Base-by-base conservation (phyloP, 2,888 invertebrate genomes). In the Neoascia interrupta region DNA sequence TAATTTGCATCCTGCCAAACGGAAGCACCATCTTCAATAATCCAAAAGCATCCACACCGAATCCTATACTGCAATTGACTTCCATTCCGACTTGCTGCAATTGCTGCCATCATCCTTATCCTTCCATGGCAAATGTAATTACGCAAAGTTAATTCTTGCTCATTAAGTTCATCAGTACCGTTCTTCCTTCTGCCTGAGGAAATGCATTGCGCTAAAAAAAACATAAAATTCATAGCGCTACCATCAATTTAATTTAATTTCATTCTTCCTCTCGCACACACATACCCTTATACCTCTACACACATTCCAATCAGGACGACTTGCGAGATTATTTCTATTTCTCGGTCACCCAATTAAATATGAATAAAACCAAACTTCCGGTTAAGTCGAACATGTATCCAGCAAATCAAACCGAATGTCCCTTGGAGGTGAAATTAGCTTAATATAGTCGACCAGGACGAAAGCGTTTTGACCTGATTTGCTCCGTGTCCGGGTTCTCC, bases 301-400 rank as follows among this genome's bases (percentile, higher is more conserved):
- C n/a, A 13, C 19, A 18, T 23, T 18, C n/a, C 49, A 13, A n/a
- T 10, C 15, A 36, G 6, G 8, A 10, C 1, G 3, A 1, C 19
- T 53, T 15, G 39, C 18, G 16, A 10, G 54, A 41, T 64, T 39
- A 63, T 49, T 37, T 51, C 51, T 18, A 51, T 39, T 36, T 28
- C 16, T 51, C 36, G 37, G 63, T 37, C 34, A 51, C 36, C 69
- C 43, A 75, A 75, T 75, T 75, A 75, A 69, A 75, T 75, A 63
- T 63, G 75, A 75, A 75, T 69, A 75, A 75, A 69, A 75, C 63
- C 61, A 37, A 63, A 69, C 51, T 75, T 69, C 69, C 75, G 60
- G 58, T 47, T 47, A 49, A 47, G 11, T 16, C 2, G 41, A 26
- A 15, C 8, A 5, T n/a, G 13, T 37, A 18, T 6, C 28, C 5